Evolutionary conservation across 1,140 invertebrate species (phyloP).

Genomic region (Drosophila suzukii): DNA sequence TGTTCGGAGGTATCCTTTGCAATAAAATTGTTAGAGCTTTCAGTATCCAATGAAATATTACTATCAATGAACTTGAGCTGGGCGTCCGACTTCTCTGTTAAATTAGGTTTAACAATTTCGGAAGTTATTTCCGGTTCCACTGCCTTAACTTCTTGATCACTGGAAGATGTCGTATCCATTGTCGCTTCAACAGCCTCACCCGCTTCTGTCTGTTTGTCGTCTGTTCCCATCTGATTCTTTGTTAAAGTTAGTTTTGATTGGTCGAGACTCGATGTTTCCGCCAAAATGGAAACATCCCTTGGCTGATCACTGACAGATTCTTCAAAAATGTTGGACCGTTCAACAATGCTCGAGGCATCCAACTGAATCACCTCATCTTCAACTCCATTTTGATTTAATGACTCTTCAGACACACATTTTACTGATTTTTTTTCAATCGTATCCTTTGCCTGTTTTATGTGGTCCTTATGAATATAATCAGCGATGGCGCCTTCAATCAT

Average conservation of each 20-base stretch:
- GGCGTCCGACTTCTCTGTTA: neutral
- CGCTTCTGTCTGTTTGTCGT: neutral
- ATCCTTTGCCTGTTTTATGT: neutral
- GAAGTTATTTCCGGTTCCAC: neutral
- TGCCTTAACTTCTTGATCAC: neutral
- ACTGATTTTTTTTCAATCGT: neutral
- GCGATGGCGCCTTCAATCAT: neutral
- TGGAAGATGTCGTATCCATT: neutral
- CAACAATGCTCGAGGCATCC: conserved; percentile 4
- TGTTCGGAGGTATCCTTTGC: neutral
- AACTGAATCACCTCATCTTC: conserved; percentile 8
- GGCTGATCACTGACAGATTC: neutral
- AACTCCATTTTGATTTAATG: neutral
- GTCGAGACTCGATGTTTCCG: neutral
- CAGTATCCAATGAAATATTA: neutral
- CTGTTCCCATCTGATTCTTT: neutral
- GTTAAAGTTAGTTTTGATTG: neutral
- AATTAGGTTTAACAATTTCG: neutral
- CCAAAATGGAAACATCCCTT: neutral
- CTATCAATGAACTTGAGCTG: neutral
- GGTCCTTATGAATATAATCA: neutral
- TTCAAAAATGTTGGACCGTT: too few species aligned
- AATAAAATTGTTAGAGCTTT: neutral
- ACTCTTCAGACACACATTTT: neutral
- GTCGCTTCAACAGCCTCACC: neutral